phyloP scores from a whole-genome alignment of 92 coral and sea anemone species.

The Porites evermanni region DNA sequence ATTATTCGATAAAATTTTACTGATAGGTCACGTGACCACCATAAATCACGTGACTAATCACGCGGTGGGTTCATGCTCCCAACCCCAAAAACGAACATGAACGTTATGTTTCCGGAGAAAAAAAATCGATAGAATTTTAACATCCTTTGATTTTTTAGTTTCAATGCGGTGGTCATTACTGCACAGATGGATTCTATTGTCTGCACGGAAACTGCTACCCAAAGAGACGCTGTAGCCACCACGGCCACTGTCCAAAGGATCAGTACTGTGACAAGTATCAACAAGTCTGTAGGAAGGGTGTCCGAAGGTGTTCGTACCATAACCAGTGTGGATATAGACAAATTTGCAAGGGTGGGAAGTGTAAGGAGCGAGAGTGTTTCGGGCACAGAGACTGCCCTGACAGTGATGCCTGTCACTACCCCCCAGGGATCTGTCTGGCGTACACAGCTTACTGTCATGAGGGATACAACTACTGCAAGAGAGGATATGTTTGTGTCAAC shows the following conservation, averaged over 20 bases:
- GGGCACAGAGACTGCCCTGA: slow-evolving; percentile 3
- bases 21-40: too few species aligned
- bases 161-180: neutral
- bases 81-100: too few species aligned
- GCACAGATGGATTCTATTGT: slow-evolving; percentile 3
- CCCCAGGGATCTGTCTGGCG: neutral
- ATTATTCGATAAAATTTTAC: too few species aligned
- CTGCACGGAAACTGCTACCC: neutral
- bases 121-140: neutral
- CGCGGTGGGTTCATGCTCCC: too few species aligned
- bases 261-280: neutral
- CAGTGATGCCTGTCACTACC: neutral
- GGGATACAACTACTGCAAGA: neutral
- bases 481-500: neutral
- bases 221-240: neutral
- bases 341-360: slow-evolving; percentile 3
- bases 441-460: neutral
- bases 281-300: neutral
- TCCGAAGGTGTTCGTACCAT: neutral
- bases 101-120: neutral
- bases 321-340: neutral
- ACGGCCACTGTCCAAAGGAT: neutral
- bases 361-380: neutral
- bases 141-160: neutral
- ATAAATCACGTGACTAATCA: too few species aligned